Evolutionary conservation across 2,888 invertebrate species (phyloP), one percentile per base, ranked within the genome.

Genomic region (Ochropacha duplaris): DNA sequence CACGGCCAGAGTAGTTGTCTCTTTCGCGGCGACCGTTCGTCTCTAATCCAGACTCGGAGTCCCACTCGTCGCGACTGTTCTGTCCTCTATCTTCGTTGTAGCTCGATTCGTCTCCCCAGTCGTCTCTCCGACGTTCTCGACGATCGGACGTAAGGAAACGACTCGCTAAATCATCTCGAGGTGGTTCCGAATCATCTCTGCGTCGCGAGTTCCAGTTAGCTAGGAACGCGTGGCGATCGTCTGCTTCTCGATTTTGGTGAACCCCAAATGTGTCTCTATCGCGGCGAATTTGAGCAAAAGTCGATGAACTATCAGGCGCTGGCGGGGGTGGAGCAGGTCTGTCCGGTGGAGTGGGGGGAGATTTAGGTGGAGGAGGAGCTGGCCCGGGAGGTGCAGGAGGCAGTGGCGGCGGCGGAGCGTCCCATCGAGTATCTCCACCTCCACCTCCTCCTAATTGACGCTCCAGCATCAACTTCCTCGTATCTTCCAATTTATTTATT

Each of bases 401-500:
- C 34, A 94, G 66, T 0, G 96, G 96, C 44, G 96, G 96, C 0
- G 95, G 95, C 0, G 95, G 87, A 1, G 94, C 94, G 58, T 94
- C 95, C 89, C 94, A 95, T 44, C 94, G 87, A 66, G 93, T 93
- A 4, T 94, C 95, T 16, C 95, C 93, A 4, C 94, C 95, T 19
- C 95, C n/a, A n/a, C n/a, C 95, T 71, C 96, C 95, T 71, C 96
- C 95, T 54, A 98, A 84, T 86, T 98, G 98, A 69, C 97, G 96
- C 76, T 98, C 97, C 36, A 98, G 85, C 94, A 98, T 95, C 74
- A 96, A 89, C 77, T 96, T 97, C 57, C 98, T 94, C 9, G 97
- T 97, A 65, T 97, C 97, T 80, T 98, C 97, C 49, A 98, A 86
- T 79, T 98, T 97, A 54, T 97, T 96, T 22, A 95, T 94, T 0